Conservation (phyloP, 2,113 vertebrate genomes). For the Burhinus oedicnemus region DNA sequence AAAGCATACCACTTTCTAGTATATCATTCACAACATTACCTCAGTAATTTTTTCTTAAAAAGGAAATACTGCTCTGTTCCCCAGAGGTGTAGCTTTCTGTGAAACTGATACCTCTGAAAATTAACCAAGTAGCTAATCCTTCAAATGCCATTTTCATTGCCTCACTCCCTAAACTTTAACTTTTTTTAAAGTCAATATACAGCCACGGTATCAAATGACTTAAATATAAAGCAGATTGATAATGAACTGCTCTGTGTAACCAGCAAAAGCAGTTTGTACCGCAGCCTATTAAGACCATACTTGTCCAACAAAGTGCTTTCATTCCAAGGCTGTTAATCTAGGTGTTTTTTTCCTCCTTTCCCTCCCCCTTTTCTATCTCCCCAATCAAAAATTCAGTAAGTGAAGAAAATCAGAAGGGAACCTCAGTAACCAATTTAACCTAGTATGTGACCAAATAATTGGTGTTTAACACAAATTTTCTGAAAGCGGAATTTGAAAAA, state of each 20-base stretch:
- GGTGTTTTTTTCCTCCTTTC: fast-evolving
- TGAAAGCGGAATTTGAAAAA: neutral
- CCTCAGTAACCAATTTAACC: neutral
- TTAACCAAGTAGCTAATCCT: neutral
- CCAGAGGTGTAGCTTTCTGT: neutral
- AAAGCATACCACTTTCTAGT: neutral
- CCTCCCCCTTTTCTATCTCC: fast-evolving
- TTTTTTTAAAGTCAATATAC: neutral
- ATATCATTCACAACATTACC: neutral
- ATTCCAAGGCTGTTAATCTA: neutral
- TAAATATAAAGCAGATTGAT: neutral
- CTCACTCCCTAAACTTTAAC: neutral
- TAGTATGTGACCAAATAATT: neutral
- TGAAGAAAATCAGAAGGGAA: neutral
- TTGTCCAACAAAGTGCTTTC: neutral
- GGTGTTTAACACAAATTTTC: neutral
- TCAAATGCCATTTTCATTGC: neutral
- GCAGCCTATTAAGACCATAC: neutral
- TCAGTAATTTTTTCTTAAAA: neutral
- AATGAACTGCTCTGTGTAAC: neutral
- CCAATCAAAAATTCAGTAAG: neutral
- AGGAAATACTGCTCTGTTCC: neutral
- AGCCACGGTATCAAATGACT: neutral
- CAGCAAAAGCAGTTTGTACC: neutral
- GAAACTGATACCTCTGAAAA: neutral